A percentile compares a stretch with the other conserved stretches of the same genome.
Evolutionary conservation across 2,888 invertebrate genomes (phyloP).

Genomic region (Noctua pronuba): DNA sequence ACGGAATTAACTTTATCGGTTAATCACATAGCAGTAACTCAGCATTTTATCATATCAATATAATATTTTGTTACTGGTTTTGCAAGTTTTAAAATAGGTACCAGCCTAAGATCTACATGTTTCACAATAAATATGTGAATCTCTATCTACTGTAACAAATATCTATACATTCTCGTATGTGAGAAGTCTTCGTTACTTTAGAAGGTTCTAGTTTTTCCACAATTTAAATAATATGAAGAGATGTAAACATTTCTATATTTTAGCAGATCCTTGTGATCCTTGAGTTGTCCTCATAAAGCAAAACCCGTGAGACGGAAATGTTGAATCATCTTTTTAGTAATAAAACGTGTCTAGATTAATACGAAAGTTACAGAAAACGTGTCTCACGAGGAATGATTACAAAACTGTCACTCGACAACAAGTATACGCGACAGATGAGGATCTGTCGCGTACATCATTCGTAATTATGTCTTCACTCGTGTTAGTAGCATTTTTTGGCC

Average conservation of each 20-base stretch:
- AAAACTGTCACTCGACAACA: slow-evolving; percentile 34
- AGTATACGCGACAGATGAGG: slow-evolving; percentile 32
- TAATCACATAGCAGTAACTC: slow-evolving; percentile 8
- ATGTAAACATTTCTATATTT: neutral
- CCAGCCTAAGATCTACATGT: no score
- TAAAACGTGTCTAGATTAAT: slow-evolving; percentile 37
- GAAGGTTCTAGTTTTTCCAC: neutral
- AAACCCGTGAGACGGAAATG: slow-evolving; percentile 1
- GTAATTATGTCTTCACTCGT: slow-evolving; percentile 19
- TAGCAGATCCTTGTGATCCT: neutral
- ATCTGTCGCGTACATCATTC: slow-evolving; percentile 22
- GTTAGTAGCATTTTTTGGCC: slow-evolving; percentile 19
- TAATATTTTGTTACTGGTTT: slow-evolving; percentile 32
- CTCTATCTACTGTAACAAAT: neutral
- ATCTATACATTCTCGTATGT: neutral
- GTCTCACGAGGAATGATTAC: slow-evolving; percentile 42
- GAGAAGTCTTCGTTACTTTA: neutral
- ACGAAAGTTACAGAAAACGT: slow-evolving; percentile 28
- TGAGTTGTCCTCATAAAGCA: neutral
- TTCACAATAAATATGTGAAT: neutral
- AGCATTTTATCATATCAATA: slow-evolving; percentile 18
- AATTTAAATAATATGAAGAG: neutral
- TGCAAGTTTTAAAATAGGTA: slow-evolving; percentile 27
- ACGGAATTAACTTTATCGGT: slow-evolving; percentile 2
- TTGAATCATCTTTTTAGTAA: slow-evolving; percentile 19